phyloP scores from a whole-genome alignment of 1,140 invertebrate species.

The Drosophila pseudoananassae region DNA sequence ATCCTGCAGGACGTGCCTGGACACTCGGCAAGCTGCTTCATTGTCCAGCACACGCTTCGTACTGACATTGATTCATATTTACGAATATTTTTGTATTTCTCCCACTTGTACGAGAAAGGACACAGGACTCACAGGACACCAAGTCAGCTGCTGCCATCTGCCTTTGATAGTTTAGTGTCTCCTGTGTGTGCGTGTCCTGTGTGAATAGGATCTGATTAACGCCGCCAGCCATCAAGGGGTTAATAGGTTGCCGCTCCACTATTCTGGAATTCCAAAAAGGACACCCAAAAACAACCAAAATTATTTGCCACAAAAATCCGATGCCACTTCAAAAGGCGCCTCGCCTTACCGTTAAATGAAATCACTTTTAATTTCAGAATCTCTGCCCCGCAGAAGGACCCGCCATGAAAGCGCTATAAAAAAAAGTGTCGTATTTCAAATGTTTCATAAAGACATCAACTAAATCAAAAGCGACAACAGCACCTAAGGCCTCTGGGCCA shows the following conservation, averaged over 20 bases:
- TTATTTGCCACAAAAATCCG: conserved; percentile 29
- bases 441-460: conserved; percentile 82
- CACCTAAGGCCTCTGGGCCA: conserved; percentile 47
- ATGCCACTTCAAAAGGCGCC: conserved; percentile 73
- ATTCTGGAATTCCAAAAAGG: conserved; percentile 42
- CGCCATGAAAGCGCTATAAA: conserved; percentile 39
- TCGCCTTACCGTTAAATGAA: conserved; percentile 78
- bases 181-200: conserved; percentile 58
- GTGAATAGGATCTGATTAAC: conserved; percentile 73
- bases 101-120: conserved; percentile 62
- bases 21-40: conserved; percentile 66
- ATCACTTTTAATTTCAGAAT: conserved; percentile 77
- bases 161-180: not conserved
- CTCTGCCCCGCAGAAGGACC: conserved; percentile 12
- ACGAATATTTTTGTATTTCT: conserved; percentile 34
- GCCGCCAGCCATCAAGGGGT: conserved; percentile 68
- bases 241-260: conserved; percentile 36
- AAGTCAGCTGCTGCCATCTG: conserved; percentile 16
- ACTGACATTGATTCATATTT: conserved; percentile 81
- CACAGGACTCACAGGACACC: conserved; percentile 38
- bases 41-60: conserved; percentile 71
- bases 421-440: conserved; percentile 82
- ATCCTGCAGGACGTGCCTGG: conserved; percentile 60
- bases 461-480: conserved; percentile 81
- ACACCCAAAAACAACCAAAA: not conserved